Percentiles rank a stretch among this genome's conserved stretches.
These are phyloP conservation scores for Panurus biarmicus DNA, from an alignment of 2,113 vertebrate species.

Conservation along the genomic window DNA sequence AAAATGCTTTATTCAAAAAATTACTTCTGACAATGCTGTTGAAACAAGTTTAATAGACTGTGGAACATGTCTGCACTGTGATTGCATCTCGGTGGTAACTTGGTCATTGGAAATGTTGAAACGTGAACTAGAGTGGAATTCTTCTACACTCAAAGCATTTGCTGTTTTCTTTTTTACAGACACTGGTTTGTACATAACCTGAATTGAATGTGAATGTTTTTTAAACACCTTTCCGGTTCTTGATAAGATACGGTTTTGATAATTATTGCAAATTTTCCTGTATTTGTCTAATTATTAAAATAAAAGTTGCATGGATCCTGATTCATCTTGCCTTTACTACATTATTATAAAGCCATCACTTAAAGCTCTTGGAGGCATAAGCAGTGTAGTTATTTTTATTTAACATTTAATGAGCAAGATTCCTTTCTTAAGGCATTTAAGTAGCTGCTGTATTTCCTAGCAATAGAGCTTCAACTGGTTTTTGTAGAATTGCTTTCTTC, in stretches of 20 bases:
- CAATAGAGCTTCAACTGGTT: neutral
- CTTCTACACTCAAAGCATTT: constrained; percentile 19
- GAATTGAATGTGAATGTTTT: constrained; percentile 70
- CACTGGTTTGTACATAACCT: constrained; percentile 60
- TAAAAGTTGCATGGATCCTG: constrained; percentile 64
- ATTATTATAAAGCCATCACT: neutral
- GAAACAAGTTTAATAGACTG: neutral
- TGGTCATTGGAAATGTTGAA: neutral
- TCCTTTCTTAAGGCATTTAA: neutral
- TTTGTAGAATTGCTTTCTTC: neutral
- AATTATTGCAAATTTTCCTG: constrained; percentile 65
- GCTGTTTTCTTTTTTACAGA: constrained; percentile 51
- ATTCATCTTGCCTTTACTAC: neutral
- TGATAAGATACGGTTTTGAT: constrained; percentile 68
- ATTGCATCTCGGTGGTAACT: neutral
- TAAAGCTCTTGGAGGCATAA: neutral
- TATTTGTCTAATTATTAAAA: constrained; percentile 69
- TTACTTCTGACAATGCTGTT: constrained; percentile 1
- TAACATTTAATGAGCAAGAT: neutral
- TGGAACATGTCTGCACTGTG: constrained; percentile 2
- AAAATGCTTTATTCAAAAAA: constrained; percentile 3
- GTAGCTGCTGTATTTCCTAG: neutral
- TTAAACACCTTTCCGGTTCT: constrained; percentile 63
- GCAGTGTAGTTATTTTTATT: neutral
- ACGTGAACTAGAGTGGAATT: neutral